A percentile compares a stretch with the other conserved stretches of the same genome.
These are phyloP conservation scores for Dallia pectoralis DNA, from an alignment of 2,797 vertebrate genomes.

Conservation along the genomic window DNA sequence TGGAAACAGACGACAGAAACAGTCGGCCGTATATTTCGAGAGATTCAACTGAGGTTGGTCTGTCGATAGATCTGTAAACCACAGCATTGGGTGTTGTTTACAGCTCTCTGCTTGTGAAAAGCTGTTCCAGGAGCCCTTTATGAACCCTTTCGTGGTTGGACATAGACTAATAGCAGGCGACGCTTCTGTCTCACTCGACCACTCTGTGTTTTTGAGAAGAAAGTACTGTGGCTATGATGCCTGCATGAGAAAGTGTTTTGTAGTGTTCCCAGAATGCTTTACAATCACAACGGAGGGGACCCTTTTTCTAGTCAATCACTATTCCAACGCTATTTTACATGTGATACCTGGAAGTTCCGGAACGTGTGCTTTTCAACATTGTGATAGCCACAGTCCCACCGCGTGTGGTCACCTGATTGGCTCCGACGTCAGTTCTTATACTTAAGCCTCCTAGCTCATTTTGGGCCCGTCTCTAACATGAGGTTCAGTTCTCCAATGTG, in stretches of 20 bases:
- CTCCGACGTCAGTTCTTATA: background rate
- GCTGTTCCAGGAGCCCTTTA: background rate
- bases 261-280: background rate
- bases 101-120: background rate
- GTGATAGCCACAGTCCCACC: background rate
- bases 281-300: background rate
- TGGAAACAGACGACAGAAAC: conserved; percentile 71
- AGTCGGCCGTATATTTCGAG: conserved; percentile 63
- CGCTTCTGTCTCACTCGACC: background rate
- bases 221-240: background rate
- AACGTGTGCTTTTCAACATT: background rate
- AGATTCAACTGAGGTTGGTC: conserved; percentile 34
- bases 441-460: conserved; percentile 66
- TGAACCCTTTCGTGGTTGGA: background rate
- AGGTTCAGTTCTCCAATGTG: conserved; percentile 59
- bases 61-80: conserved; percentile 43
- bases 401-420: conserved; percentile 1
- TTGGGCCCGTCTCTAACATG: conserved; percentile 71
- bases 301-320: background rate
- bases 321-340: background rate
- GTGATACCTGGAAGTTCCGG: background rate
- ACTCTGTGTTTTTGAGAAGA: background rate
- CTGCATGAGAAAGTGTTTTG: background rate
- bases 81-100: conserved; percentile 2
- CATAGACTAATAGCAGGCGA: background rate